phyloP scores from a whole-genome alignment of 2,113 vertebrate genomes.

The Trogon melanurus region DNA sequence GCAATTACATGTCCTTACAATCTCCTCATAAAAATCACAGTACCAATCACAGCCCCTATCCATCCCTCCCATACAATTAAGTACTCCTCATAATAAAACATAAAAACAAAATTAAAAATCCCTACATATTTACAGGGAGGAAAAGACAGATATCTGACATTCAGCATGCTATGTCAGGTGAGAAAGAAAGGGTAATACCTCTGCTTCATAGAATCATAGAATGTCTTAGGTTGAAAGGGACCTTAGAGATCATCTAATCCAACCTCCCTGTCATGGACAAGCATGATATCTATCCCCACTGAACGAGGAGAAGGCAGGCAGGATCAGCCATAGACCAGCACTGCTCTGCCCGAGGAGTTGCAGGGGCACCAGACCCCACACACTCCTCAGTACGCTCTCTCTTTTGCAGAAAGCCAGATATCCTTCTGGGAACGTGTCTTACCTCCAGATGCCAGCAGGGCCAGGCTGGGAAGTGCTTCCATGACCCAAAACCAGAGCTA shows the following conservation, averaged over 20 bases:
- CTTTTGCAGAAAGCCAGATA: not conserved
- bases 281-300: too few relatives aligned
- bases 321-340: not conserved
- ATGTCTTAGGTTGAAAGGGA: too few relatives aligned
- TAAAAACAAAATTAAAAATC: not conserved
- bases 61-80: not conserved
- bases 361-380: not conserved
- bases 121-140: not conserved
- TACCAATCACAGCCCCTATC: not conserved
- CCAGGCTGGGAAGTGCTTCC: not conserved
- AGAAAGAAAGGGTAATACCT: not conserved
- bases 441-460: not conserved
- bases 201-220: not conserved
- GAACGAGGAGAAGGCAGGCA: not conserved
- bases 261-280: too few relatives aligned
- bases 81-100: not conserved
- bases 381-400: not conserved
- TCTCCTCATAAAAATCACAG: not conserved
- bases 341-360: not conserved
- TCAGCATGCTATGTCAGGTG: not conserved
- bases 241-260: too few relatives aligned
- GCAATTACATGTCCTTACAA: not conserved
- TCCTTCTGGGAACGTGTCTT: not conserved
- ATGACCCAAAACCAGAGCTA: not conserved
- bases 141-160: not conserved